Evolutionary conservation across 2,888 invertebrate species (phyloP).

Genomic region (Patella pellucida): DNA sequence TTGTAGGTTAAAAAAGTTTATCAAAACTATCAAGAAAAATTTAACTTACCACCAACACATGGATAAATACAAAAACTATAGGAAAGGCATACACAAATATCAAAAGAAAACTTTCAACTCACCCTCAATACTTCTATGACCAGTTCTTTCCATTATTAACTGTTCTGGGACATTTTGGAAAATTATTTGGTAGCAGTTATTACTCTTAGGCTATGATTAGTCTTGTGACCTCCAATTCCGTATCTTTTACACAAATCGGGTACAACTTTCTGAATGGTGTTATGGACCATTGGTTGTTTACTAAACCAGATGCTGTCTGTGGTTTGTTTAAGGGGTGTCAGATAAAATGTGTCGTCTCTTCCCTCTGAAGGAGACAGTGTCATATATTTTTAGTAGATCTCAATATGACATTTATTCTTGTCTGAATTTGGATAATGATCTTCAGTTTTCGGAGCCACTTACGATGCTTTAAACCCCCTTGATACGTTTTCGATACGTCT

Average conservation of each 20-base stretch:
- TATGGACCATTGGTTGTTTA: not conserved
- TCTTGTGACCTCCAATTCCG: not conserved
- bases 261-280: not conserved
- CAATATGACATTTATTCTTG: too few relatives aligned
- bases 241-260: not conserved
- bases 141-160: conserved; percentile 9
- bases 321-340: not conserved
- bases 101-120: too few relatives aligned
- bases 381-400: too few relatives aligned
- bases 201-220: not conserved
- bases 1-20: not conserved
- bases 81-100: too few relatives aligned
- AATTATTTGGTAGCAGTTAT: conserved; percentile 8
- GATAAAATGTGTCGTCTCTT: too few relatives aligned
- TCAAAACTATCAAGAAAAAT: too few relatives aligned
- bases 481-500: not conserved
- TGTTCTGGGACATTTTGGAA: conserved; percentile 2
- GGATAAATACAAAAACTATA: too few relatives aligned
- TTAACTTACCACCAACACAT: too few relatives aligned
- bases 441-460: not conserved
- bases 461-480: not conserved
- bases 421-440: not conserved
- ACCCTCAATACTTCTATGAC: not conserved
- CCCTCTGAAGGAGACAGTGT: too few relatives aligned
- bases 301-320: not conserved